A percentile compares a stretch with the other conserved stretches of the same genome.
These are phyloP conservation scores for Eumerus sabulonum DNA, from an alignment of 2,888 invertebrate species.

Conservation along the genomic window DNA sequence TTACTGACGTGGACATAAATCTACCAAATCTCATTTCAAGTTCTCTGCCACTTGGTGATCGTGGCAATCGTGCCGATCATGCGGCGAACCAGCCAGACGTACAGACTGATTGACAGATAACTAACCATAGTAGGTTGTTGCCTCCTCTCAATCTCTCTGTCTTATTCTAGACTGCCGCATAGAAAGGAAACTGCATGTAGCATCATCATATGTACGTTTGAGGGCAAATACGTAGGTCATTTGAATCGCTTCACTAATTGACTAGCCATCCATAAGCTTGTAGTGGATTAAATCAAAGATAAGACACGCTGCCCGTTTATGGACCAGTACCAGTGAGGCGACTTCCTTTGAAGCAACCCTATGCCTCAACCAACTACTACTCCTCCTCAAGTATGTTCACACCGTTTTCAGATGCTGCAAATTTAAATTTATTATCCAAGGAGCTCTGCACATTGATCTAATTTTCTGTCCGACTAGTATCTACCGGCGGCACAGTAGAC, in stretches of 20 bases:
- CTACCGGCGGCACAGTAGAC: slow-evolving; percentile 33
- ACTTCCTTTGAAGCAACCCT: slow-evolving; percentile 40
- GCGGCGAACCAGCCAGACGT: slow-evolving; percentile 43
- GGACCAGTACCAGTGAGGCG: slow-evolving; percentile 13
- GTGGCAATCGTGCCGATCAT: slow-evolving; percentile 39
- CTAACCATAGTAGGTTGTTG: slow-evolving; percentile 50
- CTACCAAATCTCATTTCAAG: slow-evolving; percentile 51
- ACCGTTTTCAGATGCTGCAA: slow-evolving; percentile 49
- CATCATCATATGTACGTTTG: slow-evolving; percentile 14
- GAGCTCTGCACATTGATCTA: slow-evolving; percentile 61
- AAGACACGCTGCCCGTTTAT: slow-evolving; percentile 42
- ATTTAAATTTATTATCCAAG: slow-evolving; percentile 61
- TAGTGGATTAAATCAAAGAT: slow-evolving; percentile 52
- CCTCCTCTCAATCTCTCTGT: background rate
- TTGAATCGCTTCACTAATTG: slow-evolving; percentile 62
- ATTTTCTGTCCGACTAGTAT: slow-evolving; percentile 45
- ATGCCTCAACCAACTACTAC: slow-evolving; percentile 24
- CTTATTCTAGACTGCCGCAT: no score
- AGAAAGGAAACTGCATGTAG: slow-evolving; percentile 9
- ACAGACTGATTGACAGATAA: slow-evolving; percentile 62
- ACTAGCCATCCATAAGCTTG: slow-evolving; percentile 50
- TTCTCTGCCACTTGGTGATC: slow-evolving; percentile 17
- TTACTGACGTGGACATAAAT: slow-evolving; percentile 64
- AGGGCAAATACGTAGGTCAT: slow-evolving; percentile 47
- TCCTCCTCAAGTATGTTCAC: slow-evolving; percentile 49